Evolutionary conservation across 2,113 vertebrate species (phyloP).

Genomic region (Pteruthius melanotis): DNA sequence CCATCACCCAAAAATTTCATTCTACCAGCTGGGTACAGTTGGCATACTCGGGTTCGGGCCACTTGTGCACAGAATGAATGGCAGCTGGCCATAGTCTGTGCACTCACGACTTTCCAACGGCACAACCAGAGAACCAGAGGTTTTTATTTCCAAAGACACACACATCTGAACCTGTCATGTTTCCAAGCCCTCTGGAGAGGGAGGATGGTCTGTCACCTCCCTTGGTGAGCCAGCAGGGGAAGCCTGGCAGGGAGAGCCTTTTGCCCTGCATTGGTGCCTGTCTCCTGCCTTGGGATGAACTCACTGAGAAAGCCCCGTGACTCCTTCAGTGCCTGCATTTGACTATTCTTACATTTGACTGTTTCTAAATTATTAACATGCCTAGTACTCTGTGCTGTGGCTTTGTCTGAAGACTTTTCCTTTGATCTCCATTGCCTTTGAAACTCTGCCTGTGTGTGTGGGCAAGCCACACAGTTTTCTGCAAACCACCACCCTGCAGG

Average conservation of each 20-base stretch:
- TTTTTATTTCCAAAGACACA: neutral
- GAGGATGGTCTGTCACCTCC: neutral
- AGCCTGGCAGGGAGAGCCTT: neutral
- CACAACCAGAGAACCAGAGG: neutral
- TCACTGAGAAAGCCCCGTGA: neutral
- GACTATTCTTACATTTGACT: neutral
- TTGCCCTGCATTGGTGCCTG: fast-evolving
- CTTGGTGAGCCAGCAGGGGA: neutral
- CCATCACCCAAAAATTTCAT: neutral
- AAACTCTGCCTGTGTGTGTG: neutral
- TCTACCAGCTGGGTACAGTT: neutral
- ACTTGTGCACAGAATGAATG: neutral
- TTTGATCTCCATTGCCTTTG: constrained; percentile 35
- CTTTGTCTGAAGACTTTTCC: neutral
- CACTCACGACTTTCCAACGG: neutral
- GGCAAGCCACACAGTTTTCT: neutral
- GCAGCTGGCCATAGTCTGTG: neutral
- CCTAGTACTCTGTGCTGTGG: neutral
- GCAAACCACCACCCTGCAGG: neutral
- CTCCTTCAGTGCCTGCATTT: neutral
- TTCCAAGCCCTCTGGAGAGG: neutral
- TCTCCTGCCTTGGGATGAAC: neutral
- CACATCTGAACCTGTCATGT: fast-evolving
- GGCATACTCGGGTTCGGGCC: neutral
- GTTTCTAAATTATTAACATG: constrained; percentile 1